Base-by-base conservation (phyloP, 2,113 vertebrate species). In the Cervus canadensis region DNA sequence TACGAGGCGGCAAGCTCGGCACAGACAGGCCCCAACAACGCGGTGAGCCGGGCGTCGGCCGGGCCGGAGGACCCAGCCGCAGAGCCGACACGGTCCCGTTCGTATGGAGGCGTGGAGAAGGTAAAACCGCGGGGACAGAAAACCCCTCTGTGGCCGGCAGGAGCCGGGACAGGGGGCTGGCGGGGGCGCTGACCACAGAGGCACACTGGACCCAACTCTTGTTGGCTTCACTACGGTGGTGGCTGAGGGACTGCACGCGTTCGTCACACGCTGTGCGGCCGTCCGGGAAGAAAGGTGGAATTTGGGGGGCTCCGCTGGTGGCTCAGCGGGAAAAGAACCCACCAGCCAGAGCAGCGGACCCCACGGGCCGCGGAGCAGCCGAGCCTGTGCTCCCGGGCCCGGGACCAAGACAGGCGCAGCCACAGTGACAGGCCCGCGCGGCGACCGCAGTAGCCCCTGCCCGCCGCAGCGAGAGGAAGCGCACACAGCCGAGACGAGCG, bases 301-400 rank as follows among this genome's bases (percentile, higher is more conserved):
- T 45, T 3, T n/a, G 33, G 21, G 71, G 71, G 71, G 23, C 71
- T 6, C 11, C 5, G 36, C 23, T 13, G 23, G 71, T 3, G 21
- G 71, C 21, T 6, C 12, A 25, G 21, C 1, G 11, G 71, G 6
- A 3, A 67, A 4, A 19, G n/a, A 36, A 28, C 4, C 67, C 67
- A 23, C n/a, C 19, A 1, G 19, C 67, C 19, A 23, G 36, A 1
- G n/a, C 36, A 25, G 67, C 9, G 0, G 1, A 6, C 3, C 67
- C 67, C 36, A 40, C 36, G 2, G 9, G 67, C 10, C 0, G 67
- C 2, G 0, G 67, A 11, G 36, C 36, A 40, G 67, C 67, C 0
- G n/a, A 23, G 67, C 17, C 64, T 2, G 17, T 1, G 33, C 33
- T 19, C 8, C 33, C 33, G 62, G 16, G 62, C 33, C 62, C 8